These are phyloP conservation scores for Cygnus atratus DNA, from an alignment of 2,113 vertebrate species.

Conservation along the genomic window DNA sequence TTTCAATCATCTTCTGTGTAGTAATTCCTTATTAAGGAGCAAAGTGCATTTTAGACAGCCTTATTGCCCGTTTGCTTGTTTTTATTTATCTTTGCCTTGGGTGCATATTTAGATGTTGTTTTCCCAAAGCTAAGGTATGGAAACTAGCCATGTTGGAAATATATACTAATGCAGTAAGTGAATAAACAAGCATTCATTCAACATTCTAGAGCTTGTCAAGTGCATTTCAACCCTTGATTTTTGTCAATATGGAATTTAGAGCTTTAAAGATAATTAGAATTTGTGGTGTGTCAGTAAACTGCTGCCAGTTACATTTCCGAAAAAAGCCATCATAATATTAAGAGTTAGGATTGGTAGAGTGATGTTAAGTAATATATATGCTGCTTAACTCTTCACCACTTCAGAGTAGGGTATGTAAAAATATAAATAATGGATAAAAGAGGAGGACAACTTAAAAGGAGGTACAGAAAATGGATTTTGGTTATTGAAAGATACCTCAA, in stretches of 20 bases:
- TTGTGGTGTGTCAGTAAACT: slow-evolving; percentile 24
- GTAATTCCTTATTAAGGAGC: neutral
- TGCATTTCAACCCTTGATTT: neutral
- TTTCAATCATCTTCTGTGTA: rapidly evolving
- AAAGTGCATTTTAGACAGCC: neutral
- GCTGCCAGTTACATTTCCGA: slow-evolving; percentile 10
- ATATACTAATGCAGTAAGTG: neutral
- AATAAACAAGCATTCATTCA: neutral
- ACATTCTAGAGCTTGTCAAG: slow-evolving; percentile 1
- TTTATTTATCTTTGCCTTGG: neutral
- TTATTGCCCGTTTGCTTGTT: neutral
- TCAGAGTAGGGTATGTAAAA: neutral
- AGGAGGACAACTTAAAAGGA: neutral
- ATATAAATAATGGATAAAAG: neutral
- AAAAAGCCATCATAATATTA: slow-evolving; percentile 50
- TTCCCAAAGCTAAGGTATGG: neutral
- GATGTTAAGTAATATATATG: neutral
- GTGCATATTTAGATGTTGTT: neutral
- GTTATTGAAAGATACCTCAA: neutral
- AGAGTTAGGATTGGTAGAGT: slow-evolving; percentile 1
- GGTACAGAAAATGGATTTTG: neutral
- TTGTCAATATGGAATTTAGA: neutral
- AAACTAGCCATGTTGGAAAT: neutral
- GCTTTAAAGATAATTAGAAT: slow-evolving; percentile 34
- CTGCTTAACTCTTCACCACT: neutral